Percentiles rank a stretch among this genome's conserved stretches.
These are phyloP conservation scores for Oscheius sp. DNA, from an alignment of 1,140 invertebrate species.

Conservation along the genomic window DNA sequence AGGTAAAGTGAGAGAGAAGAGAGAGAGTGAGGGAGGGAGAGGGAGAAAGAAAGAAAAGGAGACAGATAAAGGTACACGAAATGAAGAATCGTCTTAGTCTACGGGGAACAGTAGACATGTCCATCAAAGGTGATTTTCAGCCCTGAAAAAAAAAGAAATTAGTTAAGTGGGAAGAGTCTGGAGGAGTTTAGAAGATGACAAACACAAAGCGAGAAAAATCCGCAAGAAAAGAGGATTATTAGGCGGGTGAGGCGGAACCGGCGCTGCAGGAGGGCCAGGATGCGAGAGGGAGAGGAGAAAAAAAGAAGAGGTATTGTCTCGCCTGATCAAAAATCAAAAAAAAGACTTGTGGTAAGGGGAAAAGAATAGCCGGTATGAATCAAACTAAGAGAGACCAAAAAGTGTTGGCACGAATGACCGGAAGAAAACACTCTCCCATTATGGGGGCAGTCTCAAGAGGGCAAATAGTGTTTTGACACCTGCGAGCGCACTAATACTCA, in stretches of 20 bases:
- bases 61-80: neutral
- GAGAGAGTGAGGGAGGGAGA: too few relatives aligned
- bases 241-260: neutral
- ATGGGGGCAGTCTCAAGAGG: too few relatives aligned
- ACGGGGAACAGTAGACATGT: neutral
- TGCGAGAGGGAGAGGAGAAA: neutral
- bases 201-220: constrained; percentile 5
- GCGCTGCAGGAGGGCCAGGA: neutral
- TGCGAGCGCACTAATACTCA: too few relatives aligned
- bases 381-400: too few relatives aligned
- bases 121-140: neutral
- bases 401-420: too few relatives aligned
- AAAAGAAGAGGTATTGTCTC: neutral
- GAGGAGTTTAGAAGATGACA: neutral
- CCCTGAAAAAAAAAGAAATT: neutral
- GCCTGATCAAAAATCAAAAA: too few relatives aligned
- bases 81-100: neutral
- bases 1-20: too few relatives aligned
- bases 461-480: too few relatives aligned
- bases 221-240: constrained; percentile 3
- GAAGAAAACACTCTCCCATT: too few relatives aligned
- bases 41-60: neutral
- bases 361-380: too few relatives aligned
- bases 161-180: neutral
- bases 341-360: too few relatives aligned